These are phyloP conservation scores for Danio albolineatus DNA, from an alignment of 2,797 vertebrate genomes.

Conservation along the genomic window DNA sequence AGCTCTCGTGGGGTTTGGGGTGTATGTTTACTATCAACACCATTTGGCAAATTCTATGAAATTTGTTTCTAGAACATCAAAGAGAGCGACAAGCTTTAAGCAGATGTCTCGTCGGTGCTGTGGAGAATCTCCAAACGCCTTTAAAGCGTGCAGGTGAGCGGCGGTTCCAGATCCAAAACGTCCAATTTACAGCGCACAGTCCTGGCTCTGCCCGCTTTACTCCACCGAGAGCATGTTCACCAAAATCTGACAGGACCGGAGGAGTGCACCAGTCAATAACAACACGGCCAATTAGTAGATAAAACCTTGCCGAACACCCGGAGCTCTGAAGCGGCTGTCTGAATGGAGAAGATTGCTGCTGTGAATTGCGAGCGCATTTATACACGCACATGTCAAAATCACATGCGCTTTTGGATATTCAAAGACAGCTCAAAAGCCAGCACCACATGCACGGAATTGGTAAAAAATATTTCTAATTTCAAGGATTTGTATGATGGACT, in stretches of 20 bases:
- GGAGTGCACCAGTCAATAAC: constrained; percentile 41
- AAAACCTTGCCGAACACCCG: constrained; percentile 39
- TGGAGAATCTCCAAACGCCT: constrained; percentile 19
- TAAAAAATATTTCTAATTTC: neutral
- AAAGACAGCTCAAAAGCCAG: neutral
- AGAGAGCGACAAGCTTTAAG: constrained; percentile 22
- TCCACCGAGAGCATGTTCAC: constrained; percentile 36
- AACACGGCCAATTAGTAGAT: constrained; percentile 42
- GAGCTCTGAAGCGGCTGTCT: constrained; percentile 31
- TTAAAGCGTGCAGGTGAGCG: constrained; percentile 18
- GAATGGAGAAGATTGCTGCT: constrained; percentile 19
- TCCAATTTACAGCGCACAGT: constrained; percentile 16
- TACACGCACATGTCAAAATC: constrained; percentile 26
- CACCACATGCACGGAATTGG: neutral
- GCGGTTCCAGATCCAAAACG: constrained; percentile 5
- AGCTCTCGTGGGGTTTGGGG: neutral
- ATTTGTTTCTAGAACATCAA: constrained; percentile 26
- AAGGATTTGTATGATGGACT: neutral
- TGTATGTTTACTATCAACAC: constrained; percentile 34
- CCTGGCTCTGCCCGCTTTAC: neutral
- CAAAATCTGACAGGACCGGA: constrained; percentile 43
- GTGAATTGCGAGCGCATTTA: neutral
- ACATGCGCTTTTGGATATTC: neutral
- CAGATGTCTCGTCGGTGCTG: constrained; percentile 14
- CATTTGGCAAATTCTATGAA: constrained; percentile 28